These are phyloP conservation scores for Limanda limanda DNA, from an alignment of 2,113 vertebrate species.

Conservation along the genomic window DNA sequence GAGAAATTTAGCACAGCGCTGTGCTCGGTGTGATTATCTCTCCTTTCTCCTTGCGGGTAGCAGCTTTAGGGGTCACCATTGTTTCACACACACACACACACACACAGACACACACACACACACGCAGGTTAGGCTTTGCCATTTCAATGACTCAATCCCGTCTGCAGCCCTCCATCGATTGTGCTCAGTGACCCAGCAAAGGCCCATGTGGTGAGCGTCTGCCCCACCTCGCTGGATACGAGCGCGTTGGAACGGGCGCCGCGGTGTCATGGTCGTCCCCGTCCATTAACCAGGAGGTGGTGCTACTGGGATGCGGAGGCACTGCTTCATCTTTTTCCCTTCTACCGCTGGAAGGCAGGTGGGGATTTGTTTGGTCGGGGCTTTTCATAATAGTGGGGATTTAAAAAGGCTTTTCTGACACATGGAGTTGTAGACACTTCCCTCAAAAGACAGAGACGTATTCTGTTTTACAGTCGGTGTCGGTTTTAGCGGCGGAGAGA, in stretches of 20 bases:
- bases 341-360: slow-evolving; percentile 40
- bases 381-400: slow-evolving; percentile 55
- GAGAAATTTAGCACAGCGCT: slow-evolving; percentile 63
- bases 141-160: slow-evolving; percentile 83
- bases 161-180: slow-evolving; percentile 79
- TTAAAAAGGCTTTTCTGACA: slow-evolving; percentile 68
- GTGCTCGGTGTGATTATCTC: slow-evolving; percentile 75
- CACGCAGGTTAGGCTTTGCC: slow-evolving; percentile 69
- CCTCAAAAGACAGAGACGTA: slow-evolving; percentile 60
- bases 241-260: slow-evolving; percentile 17
- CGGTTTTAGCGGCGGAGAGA: slow-evolving; percentile 40
- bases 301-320: slow-evolving; percentile 65
- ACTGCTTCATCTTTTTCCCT: slow-evolving; percentile 40
- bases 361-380: slow-evolving; percentile 47
- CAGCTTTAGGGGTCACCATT: slow-evolving; percentile 75
- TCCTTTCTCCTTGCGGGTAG: slow-evolving; percentile 59
- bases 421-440: slow-evolving; percentile 63
- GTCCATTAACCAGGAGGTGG: slow-evolving; percentile 73
- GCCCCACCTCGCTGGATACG: slow-evolving; percentile 56
- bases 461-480: slow-evolving; percentile 57
- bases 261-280: slow-evolving; percentile 14
- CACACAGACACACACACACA: slow-evolving; percentile 56
- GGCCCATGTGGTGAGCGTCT: slow-evolving; percentile 61
- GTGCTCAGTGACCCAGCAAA: slow-evolving; percentile 79
- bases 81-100: slow-evolving; percentile 52